A percentile compares a stretch with the other conserved stretches of the same genome.
These are phyloP conservation scores for Siniperca knerii DNA, from an alignment of 2,113 vertebrate genomes.

Conservation along the genomic window DNA sequence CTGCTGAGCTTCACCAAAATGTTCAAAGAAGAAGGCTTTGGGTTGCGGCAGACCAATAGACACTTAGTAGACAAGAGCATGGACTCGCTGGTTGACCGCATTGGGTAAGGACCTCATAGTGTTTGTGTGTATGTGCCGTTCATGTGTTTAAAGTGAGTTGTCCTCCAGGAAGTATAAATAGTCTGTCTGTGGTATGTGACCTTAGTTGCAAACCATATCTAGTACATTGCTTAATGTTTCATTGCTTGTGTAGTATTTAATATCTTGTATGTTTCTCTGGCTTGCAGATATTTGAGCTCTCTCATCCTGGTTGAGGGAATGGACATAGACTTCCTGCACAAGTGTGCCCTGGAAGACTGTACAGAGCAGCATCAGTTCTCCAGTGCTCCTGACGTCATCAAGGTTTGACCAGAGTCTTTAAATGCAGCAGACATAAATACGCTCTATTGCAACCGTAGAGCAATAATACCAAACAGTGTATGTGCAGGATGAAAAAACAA, in stretches of 20 bases:
- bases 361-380: conserved; percentile 93
- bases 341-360: conserved; percentile 92
- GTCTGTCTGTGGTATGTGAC: neutral
- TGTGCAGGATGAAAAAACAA: neutral
- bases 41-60: conserved; percentile 93
- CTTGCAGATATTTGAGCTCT: conserved; percentile 92
- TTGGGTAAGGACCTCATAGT: conserved; percentile 86
- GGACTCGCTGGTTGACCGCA: conserved; percentile 93
- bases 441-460: no score
- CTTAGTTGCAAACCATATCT: no score
- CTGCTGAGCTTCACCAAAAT: conserved; percentile 90
- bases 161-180: neutral
- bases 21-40: conserved; percentile 97
- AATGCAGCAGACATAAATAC: neutral
- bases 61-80: conserved; percentile 95
- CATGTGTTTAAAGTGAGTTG: neutral
- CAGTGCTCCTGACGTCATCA: conserved; percentile 84
- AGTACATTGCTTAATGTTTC: neutral
- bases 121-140: neutral
- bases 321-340: conserved; percentile 97
- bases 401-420: conserved; percentile 80
- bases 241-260: neutral
- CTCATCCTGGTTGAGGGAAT: conserved; percentile 97
- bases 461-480: neutral
- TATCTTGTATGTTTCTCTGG: conserved; percentile 15